Evolutionary conservation across 1,140 invertebrate genomes (phyloP), one percentile per base, ranked within the genome.

Genomic region (Lutraria rhynchaena): DNA sequence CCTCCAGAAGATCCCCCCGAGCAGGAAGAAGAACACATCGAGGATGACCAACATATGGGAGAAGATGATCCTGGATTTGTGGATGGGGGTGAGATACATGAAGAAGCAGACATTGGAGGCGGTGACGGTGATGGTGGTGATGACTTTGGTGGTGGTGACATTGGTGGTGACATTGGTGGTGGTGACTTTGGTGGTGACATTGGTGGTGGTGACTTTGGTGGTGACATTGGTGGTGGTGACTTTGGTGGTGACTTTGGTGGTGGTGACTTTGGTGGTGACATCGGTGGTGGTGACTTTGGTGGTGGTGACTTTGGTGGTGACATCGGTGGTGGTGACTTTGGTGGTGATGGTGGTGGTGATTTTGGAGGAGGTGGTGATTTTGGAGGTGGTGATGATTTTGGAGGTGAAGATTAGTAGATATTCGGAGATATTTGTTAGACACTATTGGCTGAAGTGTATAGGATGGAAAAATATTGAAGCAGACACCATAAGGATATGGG

Each of bases 181-280:
- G 60, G 60, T 22, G 49, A 27, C 19, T 46, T 22, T 15, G 60
- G 61, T 27, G 75, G 74, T 0, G 58, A 57, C 3, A 27, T 35
- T 35, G 53, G 51, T n/a, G 61, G 61, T 31, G 61, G 75, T 2
- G 61, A 35, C 15, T 53, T 53, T 58, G 51, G 71, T 19, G 53
- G 70, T n/a, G 49, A 31, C 17, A 27, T 19, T 35, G 61, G 57
- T 60, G 57, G 57, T 22, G 57, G 57, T 22, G 24, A 31, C 33
- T 22, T 22, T 22, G 57, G 60, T 35, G 74, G 73, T 0, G 55
- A 57, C 3, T 33, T 33, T 29, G 49, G 46, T 27, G 60, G 60
- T 22, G 60, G 74, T 5, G 58, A 35, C 15, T 53, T 53, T 58
- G 51, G 71, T 19, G 53, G 70, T n/a, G 49, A 31, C 17, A 27